These are phyloP conservation scores for Naso thynnoides DNA, from an alignment of 2,797 vertebrate species.

Conservation along the genomic window DNA sequence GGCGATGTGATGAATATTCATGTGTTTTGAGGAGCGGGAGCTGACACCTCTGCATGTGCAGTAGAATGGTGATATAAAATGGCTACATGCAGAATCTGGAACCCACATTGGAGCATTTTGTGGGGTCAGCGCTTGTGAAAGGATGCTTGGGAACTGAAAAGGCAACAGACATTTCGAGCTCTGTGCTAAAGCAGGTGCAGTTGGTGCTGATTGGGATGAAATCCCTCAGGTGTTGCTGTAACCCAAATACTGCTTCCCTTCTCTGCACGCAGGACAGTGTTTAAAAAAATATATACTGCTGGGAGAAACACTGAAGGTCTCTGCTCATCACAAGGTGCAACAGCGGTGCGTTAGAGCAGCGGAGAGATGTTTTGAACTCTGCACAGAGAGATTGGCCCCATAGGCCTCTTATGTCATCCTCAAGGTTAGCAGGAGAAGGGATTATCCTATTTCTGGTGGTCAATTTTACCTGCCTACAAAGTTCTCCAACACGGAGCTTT, in stretches of 20 bases:
- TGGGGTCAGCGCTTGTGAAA: constrained; percentile 6
- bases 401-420: constrained; percentile 76
- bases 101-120: constrained; percentile 11
- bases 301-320: constrained; percentile 4
- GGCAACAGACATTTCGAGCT: constrained; percentile 36
- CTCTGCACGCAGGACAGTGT: constrained; percentile 28
- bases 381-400: constrained; percentile 43
- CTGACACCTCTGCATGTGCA: constrained; percentile 22
- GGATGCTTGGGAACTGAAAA: constrained; percentile 10
- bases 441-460: constrained; percentile 79
- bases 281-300: neutral
- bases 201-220: constrained; percentile 49
- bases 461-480: constrained; percentile 93
- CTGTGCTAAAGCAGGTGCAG: constrained; percentile 35
- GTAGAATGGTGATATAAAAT: constrained; percentile 30
- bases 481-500: constrained; percentile 97
- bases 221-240: constrained; percentile 69
- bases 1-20: constrained; percentile 50
- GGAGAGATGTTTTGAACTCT: constrained; percentile 64
- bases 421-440: constrained; percentile 71
- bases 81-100: constrained; percentile 13
- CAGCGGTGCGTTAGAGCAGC: constrained; percentile 31
- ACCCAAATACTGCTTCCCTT: constrained; percentile 69
- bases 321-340: constrained; percentile 18
- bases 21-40: constrained; percentile 42